Percentiles rank a stretch among this genome's conserved stretches.
These are phyloP conservation scores for Sardina pilchardus DNA, from an alignment of 2,113 vertebrate species.

Conservation along the genomic window DNA sequence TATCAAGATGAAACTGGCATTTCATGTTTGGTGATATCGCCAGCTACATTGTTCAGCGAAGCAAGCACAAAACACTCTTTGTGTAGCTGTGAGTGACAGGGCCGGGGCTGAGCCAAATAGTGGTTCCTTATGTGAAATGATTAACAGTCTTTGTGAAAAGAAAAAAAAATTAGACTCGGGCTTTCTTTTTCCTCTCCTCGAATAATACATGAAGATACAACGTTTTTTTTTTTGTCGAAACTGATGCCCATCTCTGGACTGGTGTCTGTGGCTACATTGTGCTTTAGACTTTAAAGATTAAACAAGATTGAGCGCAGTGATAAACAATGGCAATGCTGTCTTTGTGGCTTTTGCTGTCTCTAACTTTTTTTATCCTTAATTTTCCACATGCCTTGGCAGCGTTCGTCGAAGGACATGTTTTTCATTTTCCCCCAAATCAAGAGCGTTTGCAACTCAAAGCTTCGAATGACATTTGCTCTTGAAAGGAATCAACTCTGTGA, in stretches of 20 bases:
- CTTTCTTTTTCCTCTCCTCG: neutral
- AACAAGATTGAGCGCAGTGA: neutral
- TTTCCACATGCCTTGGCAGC: constrained; percentile 25
- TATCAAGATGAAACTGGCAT: neutral
- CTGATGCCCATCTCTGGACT: neutral
- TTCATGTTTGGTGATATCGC: neutral
- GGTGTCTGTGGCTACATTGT: neutral
- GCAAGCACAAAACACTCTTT: neutral
- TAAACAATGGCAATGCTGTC: neutral
- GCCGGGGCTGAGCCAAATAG: neutral
- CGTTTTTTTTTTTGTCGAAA: neutral
- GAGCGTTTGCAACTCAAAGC: neutral
- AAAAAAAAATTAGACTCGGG: neutral
- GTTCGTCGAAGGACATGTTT: constrained; percentile 29
- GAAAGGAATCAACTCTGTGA: neutral
- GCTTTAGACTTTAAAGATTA: neutral
- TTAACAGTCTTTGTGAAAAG: neutral
- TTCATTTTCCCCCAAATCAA: constrained; percentile 26
- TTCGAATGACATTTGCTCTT: neutral
- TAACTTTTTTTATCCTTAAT: constrained; percentile 23
- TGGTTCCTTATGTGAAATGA: neutral
- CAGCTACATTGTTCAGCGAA: neutral
- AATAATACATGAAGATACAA: neutral
- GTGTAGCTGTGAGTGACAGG: neutral
- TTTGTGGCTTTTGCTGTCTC: neutral